Evolutionary conservation across 1,140 invertebrate species (phyloP).

Genomic region (Drosophila micromelanica): DNA sequence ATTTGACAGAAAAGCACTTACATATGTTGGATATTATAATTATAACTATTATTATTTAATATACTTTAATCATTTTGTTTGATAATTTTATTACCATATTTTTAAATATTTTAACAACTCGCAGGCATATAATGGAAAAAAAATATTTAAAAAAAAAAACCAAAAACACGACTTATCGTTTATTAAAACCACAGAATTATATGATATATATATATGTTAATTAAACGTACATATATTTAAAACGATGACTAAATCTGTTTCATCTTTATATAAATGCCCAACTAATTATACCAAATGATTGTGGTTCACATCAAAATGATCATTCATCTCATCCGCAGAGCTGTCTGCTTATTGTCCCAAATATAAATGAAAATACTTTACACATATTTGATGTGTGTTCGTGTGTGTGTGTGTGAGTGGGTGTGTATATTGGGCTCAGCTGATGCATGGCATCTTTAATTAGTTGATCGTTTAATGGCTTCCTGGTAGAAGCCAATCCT

Average conservation of each 20-base stretch:
- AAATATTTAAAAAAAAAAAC: too few relatives aligned
- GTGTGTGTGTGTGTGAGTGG: slow-evolving; percentile 24
- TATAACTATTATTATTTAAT: neutral
- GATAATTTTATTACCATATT: too few relatives aligned
- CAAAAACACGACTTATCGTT: too few relatives aligned
- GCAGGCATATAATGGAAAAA: too few relatives aligned
- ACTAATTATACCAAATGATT: slow-evolving; percentile 19
- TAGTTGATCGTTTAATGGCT: slow-evolving; percentile 76
- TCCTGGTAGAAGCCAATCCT: slow-evolving; percentile 66
- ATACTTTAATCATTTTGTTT: too few relatives aligned
- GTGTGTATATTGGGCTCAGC: slow-evolving; percentile 3
- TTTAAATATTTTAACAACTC: too few relatives aligned
- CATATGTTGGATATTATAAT: too few relatives aligned
- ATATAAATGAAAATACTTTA: neutral
- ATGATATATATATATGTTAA: too few relatives aligned
- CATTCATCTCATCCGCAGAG: slow-evolving; percentile 1
- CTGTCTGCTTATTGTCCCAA: slow-evolving; percentile 4
- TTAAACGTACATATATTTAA: too few relatives aligned
- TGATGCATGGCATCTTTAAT: slow-evolving; percentile 61
- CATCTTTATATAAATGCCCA: too few relatives aligned
- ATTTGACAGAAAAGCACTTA: too few relatives aligned
- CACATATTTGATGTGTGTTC: slow-evolving; percentile 8
- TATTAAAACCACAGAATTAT: too few relatives aligned
- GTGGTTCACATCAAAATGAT: slow-evolving; percentile 8
- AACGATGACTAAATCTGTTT: slow-evolving; percentile 12